These are phyloP conservation scores for Hemibagrus wyckioides DNA, from an alignment of 2,113 vertebrate species.

Conservation along the genomic window DNA sequence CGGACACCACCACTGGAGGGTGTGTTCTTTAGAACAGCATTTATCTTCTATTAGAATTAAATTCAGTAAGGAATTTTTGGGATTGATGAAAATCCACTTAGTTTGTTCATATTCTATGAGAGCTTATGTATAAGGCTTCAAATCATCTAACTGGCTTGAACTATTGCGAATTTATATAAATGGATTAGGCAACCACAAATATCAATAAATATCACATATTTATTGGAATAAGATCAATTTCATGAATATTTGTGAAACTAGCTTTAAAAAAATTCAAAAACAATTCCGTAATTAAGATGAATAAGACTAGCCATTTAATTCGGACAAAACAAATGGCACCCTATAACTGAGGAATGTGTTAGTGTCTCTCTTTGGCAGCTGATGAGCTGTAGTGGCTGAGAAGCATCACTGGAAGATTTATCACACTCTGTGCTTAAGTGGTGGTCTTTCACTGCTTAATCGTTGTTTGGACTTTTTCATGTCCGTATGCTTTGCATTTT, in stretches of 20 bases:
- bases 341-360: background rate
- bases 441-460: background rate
- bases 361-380: background rate
- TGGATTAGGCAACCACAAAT: background rate
- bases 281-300: background rate
- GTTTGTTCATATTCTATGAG: background rate
- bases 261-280: background rate
- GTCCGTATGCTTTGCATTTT: background rate
- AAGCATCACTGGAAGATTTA: background rate
- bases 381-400: background rate
- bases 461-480: background rate
- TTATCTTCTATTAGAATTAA: background rate
- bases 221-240: too few species aligned
- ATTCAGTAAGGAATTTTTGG: too few species aligned
- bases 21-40: conserved; percentile 36
- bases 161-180: too few species aligned
- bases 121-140: too few species aligned
- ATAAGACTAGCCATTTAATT: background rate
- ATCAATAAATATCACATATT: too few species aligned
- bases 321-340: background rate
- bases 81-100: background rate
- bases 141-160: too few species aligned
- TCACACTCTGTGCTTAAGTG: background rate
- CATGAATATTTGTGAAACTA: too few species aligned
- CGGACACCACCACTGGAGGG: conserved; percentile 95